These are phyloP conservation scores for Drosophila kuntzei DNA, from an alignment of 2,888 invertebrate species.

Conservation along the genomic window DNA sequence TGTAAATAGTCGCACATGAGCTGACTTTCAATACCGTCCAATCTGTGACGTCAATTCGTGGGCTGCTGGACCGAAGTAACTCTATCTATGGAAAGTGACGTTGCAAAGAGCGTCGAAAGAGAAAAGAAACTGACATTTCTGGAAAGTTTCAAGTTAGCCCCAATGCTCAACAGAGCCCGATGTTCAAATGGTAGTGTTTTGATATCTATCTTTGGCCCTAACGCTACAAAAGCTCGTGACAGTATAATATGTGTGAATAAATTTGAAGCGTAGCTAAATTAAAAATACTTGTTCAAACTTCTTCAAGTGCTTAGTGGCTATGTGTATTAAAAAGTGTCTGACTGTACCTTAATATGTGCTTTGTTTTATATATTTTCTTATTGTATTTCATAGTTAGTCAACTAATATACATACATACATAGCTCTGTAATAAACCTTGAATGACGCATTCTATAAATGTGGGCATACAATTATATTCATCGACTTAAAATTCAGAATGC, in stretches of 20 bases:
- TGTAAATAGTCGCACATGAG: constrained; percentile 2
- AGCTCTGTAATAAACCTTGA: constrained; percentile 49
- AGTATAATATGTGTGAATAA: constrained; percentile 59
- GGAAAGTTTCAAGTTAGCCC: constrained; percentile 41
- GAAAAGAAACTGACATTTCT: constrained; percentile 27
- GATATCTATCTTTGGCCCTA: neutral
- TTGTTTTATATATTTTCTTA: constrained; percentile 9
- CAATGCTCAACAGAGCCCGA: constrained; percentile 24
- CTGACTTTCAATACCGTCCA: constrained; percentile 16
- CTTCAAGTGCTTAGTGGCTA: constrained; percentile 4
- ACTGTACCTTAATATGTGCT: constrained; percentile 60
- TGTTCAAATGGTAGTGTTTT: constrained; percentile 1
- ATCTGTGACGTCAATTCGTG: constrained; percentile 64
- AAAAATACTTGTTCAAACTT: constrained; percentile 7
- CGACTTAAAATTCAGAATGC: constrained; percentile 25
- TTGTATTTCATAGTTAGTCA: constrained; percentile 9
- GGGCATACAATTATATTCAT: constrained; percentile 33
- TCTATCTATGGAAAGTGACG: constrained; percentile 9
- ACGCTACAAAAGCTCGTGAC: constrained; percentile 37
- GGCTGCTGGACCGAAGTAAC: constrained; percentile 1
- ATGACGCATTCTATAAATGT: constrained; percentile 60
- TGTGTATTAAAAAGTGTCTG: constrained; percentile 21
- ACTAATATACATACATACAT: no score
- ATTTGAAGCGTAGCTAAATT: constrained; percentile 27
- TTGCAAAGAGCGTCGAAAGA: constrained; percentile 4